phyloP scores from a whole-genome alignment of 2,797 vertebrate species.

The Pipistrellus kuhlii region DNA sequence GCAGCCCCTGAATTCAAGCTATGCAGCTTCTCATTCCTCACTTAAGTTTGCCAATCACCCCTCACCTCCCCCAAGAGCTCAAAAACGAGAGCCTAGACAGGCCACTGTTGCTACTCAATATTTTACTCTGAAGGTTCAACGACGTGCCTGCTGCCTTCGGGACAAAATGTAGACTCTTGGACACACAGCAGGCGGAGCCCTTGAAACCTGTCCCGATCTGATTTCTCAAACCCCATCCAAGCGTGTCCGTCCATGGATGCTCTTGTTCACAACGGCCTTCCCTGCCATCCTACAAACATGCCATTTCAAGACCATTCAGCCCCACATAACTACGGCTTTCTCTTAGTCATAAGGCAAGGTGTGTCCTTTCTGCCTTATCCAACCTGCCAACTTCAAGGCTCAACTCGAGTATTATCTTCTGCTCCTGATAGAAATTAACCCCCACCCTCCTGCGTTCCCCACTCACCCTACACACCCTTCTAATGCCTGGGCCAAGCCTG shows the following conservation, averaged over 20 bases:
- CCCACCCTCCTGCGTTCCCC: background rate
- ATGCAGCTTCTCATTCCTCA: background rate
- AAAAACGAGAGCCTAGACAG: background rate
- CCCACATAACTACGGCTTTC: background rate
- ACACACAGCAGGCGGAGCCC: background rate
- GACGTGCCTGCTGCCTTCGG: background rate
- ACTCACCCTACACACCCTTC: background rate
- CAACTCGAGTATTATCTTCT: background rate
- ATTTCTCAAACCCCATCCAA: background rate
- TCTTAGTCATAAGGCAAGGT: background rate
- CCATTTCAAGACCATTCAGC: background rate
- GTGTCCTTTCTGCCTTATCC: constrained; percentile 7
- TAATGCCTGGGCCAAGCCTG: background rate
- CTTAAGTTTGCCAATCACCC: background rate
- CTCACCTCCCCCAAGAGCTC: background rate
- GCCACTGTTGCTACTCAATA: background rate
- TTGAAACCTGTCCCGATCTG: background rate
- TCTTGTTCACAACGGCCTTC: background rate
- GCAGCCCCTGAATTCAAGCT: background rate
- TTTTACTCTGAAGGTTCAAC: background rate
- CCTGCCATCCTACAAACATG: background rate
- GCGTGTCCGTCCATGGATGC: background rate
- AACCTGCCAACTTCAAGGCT: background rate
- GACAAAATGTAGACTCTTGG: background rate
- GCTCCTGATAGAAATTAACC: background rate